A percentile compares a stretch with the other conserved stretches of the same genome.
phyloP scores from a whole-genome alignment of 92 coral and sea anemone species.

The Palythoa caribaeorum region DNA sequence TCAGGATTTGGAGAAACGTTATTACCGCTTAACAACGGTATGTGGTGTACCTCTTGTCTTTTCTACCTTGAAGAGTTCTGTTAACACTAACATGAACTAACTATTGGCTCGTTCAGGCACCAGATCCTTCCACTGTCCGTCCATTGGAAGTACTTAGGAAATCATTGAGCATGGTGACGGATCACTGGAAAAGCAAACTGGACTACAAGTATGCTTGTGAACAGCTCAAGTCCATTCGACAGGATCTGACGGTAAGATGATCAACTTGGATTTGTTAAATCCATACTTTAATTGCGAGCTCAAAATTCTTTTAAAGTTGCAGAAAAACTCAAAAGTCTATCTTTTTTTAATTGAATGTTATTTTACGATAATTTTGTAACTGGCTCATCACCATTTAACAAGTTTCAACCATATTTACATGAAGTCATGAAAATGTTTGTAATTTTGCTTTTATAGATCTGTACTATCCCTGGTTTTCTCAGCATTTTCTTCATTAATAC shows the following conservation, averaged over 20 bases:
- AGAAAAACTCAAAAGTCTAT: too few species aligned
- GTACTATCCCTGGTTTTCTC: too few species aligned
- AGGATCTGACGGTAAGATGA: constrained; percentile 89
- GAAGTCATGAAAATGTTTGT: too few species aligned
- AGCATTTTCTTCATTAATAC: too few species aligned
- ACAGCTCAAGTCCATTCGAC: constrained; percentile 96
- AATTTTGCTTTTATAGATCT: too few species aligned
- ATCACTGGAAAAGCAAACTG: constrained; percentile 87
- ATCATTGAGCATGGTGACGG: constrained; percentile 86
- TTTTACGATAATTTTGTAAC: too few species aligned
- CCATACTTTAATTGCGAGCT: too few species aligned
- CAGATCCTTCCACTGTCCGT: constrained; percentile 96
- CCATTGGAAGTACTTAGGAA: constrained; percentile 85
- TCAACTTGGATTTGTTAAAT: neutral
- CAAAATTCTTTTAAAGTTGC: too few species aligned
- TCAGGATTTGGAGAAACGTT: constrained; percentile 86
- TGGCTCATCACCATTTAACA: too few species aligned
- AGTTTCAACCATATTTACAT: too few species aligned
- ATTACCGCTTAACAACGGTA: constrained; percentile 90
- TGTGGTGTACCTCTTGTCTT: constrained; percentile 24
- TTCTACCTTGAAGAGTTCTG: too few species aligned
- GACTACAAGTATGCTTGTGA: constrained; percentile 92
- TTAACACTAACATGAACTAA: neutral
- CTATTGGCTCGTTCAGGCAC: constrained; percentile 68
- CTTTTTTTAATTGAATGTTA: too few species aligned